Evolutionary conservation across 2,888 invertebrate genomes (phyloP).

Genomic region (Subacronicta megacephala): DNA sequence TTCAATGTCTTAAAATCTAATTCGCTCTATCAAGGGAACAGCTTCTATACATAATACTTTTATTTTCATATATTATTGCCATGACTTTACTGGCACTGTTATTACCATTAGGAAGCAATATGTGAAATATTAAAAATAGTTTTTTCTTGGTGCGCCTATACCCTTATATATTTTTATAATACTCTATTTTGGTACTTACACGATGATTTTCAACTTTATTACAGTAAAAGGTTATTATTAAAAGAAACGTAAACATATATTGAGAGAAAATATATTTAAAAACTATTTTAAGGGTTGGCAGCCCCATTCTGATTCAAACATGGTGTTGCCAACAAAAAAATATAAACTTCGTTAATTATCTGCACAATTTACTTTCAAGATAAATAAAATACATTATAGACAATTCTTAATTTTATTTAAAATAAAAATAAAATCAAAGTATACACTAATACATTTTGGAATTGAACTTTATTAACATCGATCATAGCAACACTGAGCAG

Average conservation of each 20-base stretch:
- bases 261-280: slow-evolving; percentile 34
- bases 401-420: slow-evolving; percentile 50
- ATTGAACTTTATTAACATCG: slow-evolving; percentile 42
- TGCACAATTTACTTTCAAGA: slow-evolving; percentile 18
- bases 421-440: slow-evolving; percentile 48
- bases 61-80: slow-evolving; percentile 73
- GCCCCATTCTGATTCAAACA: slow-evolving; percentile 52
- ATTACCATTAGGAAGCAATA: slow-evolving; percentile 72
- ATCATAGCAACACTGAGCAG: slow-evolving; percentile 51
- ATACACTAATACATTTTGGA: slow-evolving; percentile 54
- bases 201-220: slow-evolving; percentile 55
- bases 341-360: slow-evolving; percentile 16
- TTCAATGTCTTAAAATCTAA: slow-evolving; percentile 71
- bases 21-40: slow-evolving; percentile 58
- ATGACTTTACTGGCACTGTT: slow-evolving; percentile 69
- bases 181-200: slow-evolving; percentile 71
- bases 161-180: slow-evolving; percentile 66
- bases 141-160: slow-evolving; percentile 75
- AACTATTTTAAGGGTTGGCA: slow-evolving; percentile 51
- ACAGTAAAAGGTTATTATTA: slow-evolving; percentile 40
- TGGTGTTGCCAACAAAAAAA: slow-evolving; percentile 22
- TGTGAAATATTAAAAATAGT: slow-evolving; percentile 84
- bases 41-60: slow-evolving; percentile 68
- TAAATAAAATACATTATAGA: slow-evolving; percentile 53
- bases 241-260: slow-evolving; percentile 44